These are phyloP conservation scores for Brachyhypopomus gauderio DNA, from an alignment of 2,113 vertebrate species.

Conservation along the genomic window DNA sequence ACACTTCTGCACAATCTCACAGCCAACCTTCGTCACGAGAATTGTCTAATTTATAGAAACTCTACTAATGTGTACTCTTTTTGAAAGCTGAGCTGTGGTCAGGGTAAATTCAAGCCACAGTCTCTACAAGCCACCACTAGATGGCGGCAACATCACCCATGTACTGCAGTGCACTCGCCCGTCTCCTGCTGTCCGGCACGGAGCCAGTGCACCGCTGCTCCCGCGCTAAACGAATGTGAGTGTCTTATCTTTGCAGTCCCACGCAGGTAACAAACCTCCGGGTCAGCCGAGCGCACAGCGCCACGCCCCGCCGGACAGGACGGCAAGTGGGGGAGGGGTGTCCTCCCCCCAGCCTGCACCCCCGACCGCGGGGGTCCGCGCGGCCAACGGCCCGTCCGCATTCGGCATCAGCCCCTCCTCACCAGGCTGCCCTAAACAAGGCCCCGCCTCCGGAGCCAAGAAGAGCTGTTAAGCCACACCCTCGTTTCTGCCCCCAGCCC, in stretches of 20 bases:
- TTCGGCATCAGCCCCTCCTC: neutral
- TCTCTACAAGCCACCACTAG: slow-evolving; percentile 66
- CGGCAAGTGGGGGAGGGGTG: slow-evolving; percentile 41
- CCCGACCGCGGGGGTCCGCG: slow-evolving; percentile 15
- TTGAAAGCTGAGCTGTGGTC: neutral
- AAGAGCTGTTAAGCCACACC: slow-evolving; percentile 45
- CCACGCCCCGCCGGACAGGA: slow-evolving; percentile 52
- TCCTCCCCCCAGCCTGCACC: slow-evolving; percentile 49
- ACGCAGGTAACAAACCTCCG: slow-evolving; percentile 60
- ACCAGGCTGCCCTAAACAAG: slow-evolving; percentile 36
- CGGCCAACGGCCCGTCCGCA: slow-evolving; percentile 60
- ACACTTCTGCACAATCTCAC: neutral
- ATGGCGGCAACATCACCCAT: slow-evolving; percentile 74
- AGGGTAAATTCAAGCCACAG: neutral
- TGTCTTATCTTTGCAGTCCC: slow-evolving; percentile 64
- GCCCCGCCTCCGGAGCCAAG: slow-evolving; percentile 45
- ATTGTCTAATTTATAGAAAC: neutral
- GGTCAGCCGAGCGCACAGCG: slow-evolving; percentile 60
- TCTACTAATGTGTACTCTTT: neutral
- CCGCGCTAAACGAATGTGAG: slow-evolving; percentile 62
- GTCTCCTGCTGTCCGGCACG: slow-evolving; percentile 44
- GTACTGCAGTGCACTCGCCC: slow-evolving; percentile 27
- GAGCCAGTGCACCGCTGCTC: slow-evolving; percentile 47
- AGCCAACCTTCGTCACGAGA: neutral
- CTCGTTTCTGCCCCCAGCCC: slow-evolving; percentile 20